Conservation (phyloP, 1,140 invertebrate species). For the Vanessa tameamea region DNA sequence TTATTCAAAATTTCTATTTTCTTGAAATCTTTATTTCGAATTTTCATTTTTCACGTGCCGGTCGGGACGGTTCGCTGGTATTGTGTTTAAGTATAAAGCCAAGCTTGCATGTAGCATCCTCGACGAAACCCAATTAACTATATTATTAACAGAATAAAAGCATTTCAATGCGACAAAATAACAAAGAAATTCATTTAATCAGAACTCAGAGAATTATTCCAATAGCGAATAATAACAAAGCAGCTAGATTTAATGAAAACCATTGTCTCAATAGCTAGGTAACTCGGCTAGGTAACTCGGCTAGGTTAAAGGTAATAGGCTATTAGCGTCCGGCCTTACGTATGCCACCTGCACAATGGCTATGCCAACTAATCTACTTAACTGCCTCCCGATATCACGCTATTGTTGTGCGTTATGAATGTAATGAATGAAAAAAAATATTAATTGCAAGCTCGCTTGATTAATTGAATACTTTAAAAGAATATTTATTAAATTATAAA, state of each 20-base stretch:
- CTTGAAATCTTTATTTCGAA: too few species aligned
- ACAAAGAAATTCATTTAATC: not conserved
- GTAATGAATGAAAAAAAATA: constrained; percentile 1
- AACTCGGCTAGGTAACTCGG: not conserved
- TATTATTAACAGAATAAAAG: not conserved
- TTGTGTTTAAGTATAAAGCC: too few species aligned
- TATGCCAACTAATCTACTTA: constrained; percentile 33
- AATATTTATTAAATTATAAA: not conserved
- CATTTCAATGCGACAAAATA: constrained; percentile 3
- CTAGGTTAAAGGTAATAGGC: constrained; percentile 11
- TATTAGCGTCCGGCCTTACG: constrained; percentile 5
- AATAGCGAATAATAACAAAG: constrained; percentile 12
- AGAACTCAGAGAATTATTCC: constrained; percentile 3
- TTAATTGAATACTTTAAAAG: not conserved
- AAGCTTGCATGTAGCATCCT: not conserved
- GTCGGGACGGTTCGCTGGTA: too few species aligned
- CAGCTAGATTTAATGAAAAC: constrained; percentile 15
- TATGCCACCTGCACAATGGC: constrained; percentile 23
- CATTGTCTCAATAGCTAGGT: constrained; percentile 5
- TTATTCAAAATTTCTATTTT: too few species aligned
- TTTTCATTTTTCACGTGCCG: too few species aligned
- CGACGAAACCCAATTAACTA: not conserved
- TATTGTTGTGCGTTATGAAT: constrained; percentile 5
- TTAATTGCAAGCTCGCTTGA: not conserved
- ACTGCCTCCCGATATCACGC: constrained; percentile 14